Evolutionary conservation across 2,797 vertebrate genomes (phyloP).

Genomic region (Etheostoma nigrum): DNA sequence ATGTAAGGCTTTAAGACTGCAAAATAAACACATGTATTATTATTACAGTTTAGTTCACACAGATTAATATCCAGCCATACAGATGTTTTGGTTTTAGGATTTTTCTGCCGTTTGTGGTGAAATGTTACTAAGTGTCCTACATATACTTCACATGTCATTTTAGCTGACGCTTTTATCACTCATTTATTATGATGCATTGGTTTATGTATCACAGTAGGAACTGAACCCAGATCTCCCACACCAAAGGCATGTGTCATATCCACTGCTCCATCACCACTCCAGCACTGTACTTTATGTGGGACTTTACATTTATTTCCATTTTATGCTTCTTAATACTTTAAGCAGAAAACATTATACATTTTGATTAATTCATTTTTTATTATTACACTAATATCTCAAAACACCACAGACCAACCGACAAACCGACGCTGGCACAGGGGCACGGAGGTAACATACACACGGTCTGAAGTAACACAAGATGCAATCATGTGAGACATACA

Average conservation of each 20-base stretch:
- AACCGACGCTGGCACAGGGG: too few species aligned
- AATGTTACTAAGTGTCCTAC: too few species aligned
- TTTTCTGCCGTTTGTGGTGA: neutral
- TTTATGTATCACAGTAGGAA: too few species aligned
- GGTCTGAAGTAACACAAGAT: conserved; percentile 19
- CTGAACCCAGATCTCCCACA: too few species aligned
- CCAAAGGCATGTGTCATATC: too few species aligned
- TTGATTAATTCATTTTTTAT: too few species aligned
- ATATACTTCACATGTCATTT: too few species aligned
- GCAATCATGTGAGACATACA: conserved; percentile 76
- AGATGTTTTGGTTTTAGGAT: neutral
- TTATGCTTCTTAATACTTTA: neutral
- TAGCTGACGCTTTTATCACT: too few species aligned
- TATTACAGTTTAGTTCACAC: neutral
- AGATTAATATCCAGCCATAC: neutral
- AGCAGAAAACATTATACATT: neutral
- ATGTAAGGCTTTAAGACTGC: neutral
- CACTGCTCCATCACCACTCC: too few species aligned
- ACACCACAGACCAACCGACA: too few species aligned
- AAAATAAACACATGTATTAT: neutral
- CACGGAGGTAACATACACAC: neutral
- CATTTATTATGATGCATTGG: too few species aligned
- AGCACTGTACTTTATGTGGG: too few species aligned
- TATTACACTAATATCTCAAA: neutral
- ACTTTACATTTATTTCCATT: neutral